Base-by-base conservation (phyloP, 2,113 vertebrate genomes). In the Pseudorhombus dupliciocellatus region DNA sequence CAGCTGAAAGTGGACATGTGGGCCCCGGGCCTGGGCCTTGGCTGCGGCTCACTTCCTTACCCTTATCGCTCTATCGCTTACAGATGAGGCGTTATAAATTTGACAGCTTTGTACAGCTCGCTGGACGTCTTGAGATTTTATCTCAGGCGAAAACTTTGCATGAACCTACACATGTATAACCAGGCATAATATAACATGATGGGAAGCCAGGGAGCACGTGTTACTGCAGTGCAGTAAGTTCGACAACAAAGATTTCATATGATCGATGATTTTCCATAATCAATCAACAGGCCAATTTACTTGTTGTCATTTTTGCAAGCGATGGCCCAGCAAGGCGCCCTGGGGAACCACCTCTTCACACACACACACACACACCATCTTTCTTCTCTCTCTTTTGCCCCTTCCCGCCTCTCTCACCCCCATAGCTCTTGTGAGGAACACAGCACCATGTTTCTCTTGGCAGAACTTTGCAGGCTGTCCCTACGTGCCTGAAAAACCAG, bases 401-500 rank as follows among this genome's bases (percentile, higher is more conserved):
- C 70, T 73, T 84, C 71, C 66, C 80, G 81, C 73, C 57, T 82
- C 70, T 79, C 68, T 87, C 80, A 80, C 60, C 85, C 84, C 85
- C 81, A 84, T 82, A 81, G 86, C 84, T 90, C 89, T 88, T 86
- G 80, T 77, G 71, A 86, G 74, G 86, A 91, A 90, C 87, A 89
- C 74, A 91, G 88, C 84, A 56, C 90, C 84, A 71, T 93, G 90
- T 94, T 93, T 90, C 90, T 93, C 77, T 93, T 93, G 93, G 93
- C 92, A 93, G 91, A 93, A 91, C 91, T 93, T 87, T 83, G 80
- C 81, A 90, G 86, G 92, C 90, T 91, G 91, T 93, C 93, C 91
- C 93, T 90, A 84, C 86, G 80, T 92, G 93, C 92, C 89, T 93
- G 79, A 93, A 92, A 88, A 90, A 88, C 88, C 90, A 89, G 86